Evolutionary conservation across 2,888 invertebrate species (phyloP), one percentile per base, ranked within the genome.

Genomic region (Pandemis cinnamomeana): DNA sequence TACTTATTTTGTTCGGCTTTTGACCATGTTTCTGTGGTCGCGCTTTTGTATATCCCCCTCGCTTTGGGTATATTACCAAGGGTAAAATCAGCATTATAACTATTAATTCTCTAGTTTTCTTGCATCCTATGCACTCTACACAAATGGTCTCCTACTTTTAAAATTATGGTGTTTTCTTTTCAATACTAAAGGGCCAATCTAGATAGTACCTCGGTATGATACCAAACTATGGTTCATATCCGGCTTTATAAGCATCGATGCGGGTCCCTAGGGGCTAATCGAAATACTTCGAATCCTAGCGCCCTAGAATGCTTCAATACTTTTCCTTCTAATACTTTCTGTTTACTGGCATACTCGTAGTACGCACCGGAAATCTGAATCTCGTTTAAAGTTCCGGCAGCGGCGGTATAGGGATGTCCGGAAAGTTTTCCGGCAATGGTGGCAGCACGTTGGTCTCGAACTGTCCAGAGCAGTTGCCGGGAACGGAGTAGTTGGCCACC

Each of bases 401-500:
- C 7, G 83, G 87, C 0, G 89, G 87, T 27, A 71, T 64, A 41
- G 87, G 84, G 36, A 92, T 79, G 20, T 95, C 92, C 42, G 94
- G 94, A 78, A 93, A 92, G 83, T 91, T 95, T 80, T 96, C 96
- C n/a, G 96, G 96, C 72, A 95, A 86, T 0, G 97, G 97, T 0
- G 96, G 96, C 64, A 96, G 91, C n/a, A 98, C 97, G 89, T 98
- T 98, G 71, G 95, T 94, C 82, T 96, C 95, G 87, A 97, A 98
- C 41, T 95, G 95, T 7, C 97, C 97, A 1, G 96, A 95, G 51
- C 95, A 87, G 88, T 98, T 98, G 42, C 97, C 98, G 0, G 97
- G 96, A 0, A 98, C 98, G 55, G 96, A 95, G 87, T 98, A 98
- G 90, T 97, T 97, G 15, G 97, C 97, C 0, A 98, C 98, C 0